These are phyloP conservation scores for Nomada hirtipes DNA, from an alignment of 2,888 invertebrate species.

Conservation along the genomic window DNA sequence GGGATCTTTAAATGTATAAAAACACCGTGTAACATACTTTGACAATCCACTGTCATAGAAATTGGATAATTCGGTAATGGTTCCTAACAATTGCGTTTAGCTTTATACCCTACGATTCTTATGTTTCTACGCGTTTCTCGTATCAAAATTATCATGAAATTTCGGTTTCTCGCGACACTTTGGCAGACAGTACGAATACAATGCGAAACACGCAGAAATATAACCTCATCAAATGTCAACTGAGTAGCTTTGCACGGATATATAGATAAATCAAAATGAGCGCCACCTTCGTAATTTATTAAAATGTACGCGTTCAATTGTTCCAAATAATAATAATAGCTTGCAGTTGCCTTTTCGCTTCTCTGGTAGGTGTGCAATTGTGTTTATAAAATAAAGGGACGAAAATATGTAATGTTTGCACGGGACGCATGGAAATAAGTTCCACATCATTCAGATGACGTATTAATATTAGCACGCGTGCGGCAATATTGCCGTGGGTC, in stretches of 20 bases:
- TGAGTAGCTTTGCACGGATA: conserved; percentile 30
- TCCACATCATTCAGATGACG: conserved; percentile 50
- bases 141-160: conserved; percentile 34
- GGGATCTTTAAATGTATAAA: conserved; percentile 1
- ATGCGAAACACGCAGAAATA: conserved; percentile 30
- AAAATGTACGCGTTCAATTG: conserved; percentile 18
- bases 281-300: conserved; percentile 54
- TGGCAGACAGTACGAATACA: conserved; percentile 15
- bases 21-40: conserved; percentile 53
- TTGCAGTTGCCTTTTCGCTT: neutral
- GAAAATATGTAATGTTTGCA: neutral
- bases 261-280: conserved; percentile 49
- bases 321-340: neutral
- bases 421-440: conserved; percentile 34
- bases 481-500: neutral
- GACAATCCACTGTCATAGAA: conserved; percentile 62
- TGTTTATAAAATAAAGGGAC: neutral
- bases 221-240: conserved; percentile 63
- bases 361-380: neutral
- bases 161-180: neutral
- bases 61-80: conserved; percentile 24
- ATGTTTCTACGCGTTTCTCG: neutral
- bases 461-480: conserved; percentile 7
- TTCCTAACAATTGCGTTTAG: conserved; percentile 5
- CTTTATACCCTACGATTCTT: neutral